Evolutionary conservation across 1,140 invertebrate genomes (phyloP), one percentile per base, ranked within the genome.

Genomic region (Drosophila sp.): DNA sequence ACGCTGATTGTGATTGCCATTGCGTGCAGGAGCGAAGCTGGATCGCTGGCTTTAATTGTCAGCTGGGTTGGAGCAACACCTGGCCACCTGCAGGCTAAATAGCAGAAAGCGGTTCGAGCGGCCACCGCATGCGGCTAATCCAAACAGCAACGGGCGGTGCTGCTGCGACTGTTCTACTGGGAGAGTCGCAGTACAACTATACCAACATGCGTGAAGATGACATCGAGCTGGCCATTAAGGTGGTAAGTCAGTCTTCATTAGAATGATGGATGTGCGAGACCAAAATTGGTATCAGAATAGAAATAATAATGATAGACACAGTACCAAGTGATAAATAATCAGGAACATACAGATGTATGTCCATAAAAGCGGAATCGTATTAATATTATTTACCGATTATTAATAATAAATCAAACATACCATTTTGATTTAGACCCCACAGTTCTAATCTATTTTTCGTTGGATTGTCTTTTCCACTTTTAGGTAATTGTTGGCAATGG

Each of bases 401-500:
- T 17, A 17, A 17, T 17, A 17, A 17, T 17, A 17, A 17, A 17
- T 17, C 17, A 17, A 17, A 17, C 17, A 17, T 30, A 30, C 35
- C 35, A 7, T 38, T 38, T 38, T 11, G 10, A 38, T 38, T 11
- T 38, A 4, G 10, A 38, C 35, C 8, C 2, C 35, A 38, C 35
- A 38, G 35, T 38, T 38, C 35, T 38, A 38, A 17, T 33, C n/a
- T 25, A 1, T 35, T 8, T 27, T 30, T 35, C 1, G 17, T 4
- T 35, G 5, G 5, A 5, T n/a, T 44, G 27, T 23, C 2, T 70
- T 86, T 58, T 0, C 63, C 38, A 11, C 40, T 41, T 41, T 41
- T 27, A 86, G 84, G 97, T 99, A 91, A 98, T 99, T 91, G 98
- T 99, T 54, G 98, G 98, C 70, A 98, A 99, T 93, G 98, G 98